These are phyloP conservation scores for Heteronetta atricapilla DNA, from an alignment of 2,113 vertebrate genomes.

Conservation along the genomic window DNA sequence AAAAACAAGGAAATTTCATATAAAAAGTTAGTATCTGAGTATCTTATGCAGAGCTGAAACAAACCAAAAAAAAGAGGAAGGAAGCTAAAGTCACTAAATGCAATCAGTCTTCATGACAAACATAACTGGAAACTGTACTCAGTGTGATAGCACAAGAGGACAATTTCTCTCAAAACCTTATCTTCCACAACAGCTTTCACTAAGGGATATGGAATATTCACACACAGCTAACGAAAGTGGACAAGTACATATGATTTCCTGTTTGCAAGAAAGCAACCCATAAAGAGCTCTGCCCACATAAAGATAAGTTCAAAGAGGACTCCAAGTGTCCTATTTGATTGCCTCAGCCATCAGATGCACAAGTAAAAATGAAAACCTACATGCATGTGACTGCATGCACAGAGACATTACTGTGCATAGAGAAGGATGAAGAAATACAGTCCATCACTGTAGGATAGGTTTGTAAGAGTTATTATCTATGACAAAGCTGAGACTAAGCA, in stretches of 20 bases:
- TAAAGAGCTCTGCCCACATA: not conserved
- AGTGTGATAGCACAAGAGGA: not conserved
- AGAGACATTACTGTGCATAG: not conserved
- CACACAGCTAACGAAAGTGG: not conserved
- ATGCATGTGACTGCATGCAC: rapidly evolving
- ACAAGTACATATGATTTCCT: not conserved
- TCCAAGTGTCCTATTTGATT: rapidly evolving
- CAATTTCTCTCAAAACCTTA: not conserved
- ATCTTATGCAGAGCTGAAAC: not conserved
- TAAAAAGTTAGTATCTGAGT: not conserved
- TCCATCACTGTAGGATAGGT: rapidly evolving
- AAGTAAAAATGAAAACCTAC: not conserved
- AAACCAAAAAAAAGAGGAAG: not conserved
- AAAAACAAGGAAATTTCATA: not conserved
- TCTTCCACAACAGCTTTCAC: rapidly evolving
- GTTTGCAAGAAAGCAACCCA: not conserved
- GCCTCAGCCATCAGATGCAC: rapidly evolving
- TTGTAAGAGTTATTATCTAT: not conserved
- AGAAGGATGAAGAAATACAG: not conserved
- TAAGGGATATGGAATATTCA: not conserved
- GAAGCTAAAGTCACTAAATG: not conserved
- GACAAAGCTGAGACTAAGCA: not conserved
- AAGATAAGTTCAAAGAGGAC: not conserved
- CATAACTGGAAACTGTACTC: not conserved
- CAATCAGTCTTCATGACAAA: not conserved